Evolutionary conservation across 2,888 invertebrate genomes (phyloP).

Genomic region (Tinea semifulvella): DNA sequence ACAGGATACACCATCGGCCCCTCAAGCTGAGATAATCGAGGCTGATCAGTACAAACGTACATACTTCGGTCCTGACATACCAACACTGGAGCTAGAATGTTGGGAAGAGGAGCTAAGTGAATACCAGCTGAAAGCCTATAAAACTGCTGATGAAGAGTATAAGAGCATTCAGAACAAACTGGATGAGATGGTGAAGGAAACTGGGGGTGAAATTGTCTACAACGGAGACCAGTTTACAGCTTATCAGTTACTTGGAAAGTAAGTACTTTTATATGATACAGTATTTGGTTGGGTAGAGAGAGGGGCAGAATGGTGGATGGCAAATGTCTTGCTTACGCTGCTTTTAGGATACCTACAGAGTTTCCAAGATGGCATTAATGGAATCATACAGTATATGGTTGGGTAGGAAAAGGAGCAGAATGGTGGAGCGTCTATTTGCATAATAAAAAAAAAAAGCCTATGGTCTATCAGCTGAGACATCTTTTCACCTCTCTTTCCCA

Average conservation of each 20-base stretch:
- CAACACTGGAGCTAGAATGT: slow-evolving; percentile 73
- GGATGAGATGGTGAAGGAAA: slow-evolving; percentile 64
- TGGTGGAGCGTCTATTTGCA: too few species aligned
- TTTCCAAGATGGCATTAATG: too few species aligned
- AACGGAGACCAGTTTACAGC: slow-evolving; percentile 73
- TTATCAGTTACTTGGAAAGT: slow-evolving; percentile 70
- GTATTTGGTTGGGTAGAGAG: too few species aligned
- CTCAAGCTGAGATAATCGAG: slow-evolving; percentile 57
- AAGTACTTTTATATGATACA: slow-evolving; percentile 31
- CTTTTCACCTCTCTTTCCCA: too few species aligned
- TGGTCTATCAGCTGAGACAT: too few species aligned
- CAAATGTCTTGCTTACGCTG: too few species aligned
- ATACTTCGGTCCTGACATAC: slow-evolving; percentile 61
- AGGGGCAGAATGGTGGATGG: too few species aligned
- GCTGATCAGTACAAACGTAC: slow-evolving; percentile 55
- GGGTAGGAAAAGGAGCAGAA: too few species aligned
- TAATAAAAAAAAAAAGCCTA: too few species aligned
- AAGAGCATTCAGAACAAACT: slow-evolving; percentile 70
- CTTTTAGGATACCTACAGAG: too few species aligned
- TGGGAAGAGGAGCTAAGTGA: slow-evolving; percentile 76
- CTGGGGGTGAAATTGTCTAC: slow-evolving; percentile 71
- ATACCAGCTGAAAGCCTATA: slow-evolving; percentile 69
- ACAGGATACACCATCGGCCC: slow-evolving; percentile 27
- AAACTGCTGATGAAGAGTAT: slow-evolving; percentile 73
- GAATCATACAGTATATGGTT: too few species aligned